Evolutionary conservation across 2,888 invertebrate genomes (phyloP).

Genomic region (Drosophila rellima): DNA sequence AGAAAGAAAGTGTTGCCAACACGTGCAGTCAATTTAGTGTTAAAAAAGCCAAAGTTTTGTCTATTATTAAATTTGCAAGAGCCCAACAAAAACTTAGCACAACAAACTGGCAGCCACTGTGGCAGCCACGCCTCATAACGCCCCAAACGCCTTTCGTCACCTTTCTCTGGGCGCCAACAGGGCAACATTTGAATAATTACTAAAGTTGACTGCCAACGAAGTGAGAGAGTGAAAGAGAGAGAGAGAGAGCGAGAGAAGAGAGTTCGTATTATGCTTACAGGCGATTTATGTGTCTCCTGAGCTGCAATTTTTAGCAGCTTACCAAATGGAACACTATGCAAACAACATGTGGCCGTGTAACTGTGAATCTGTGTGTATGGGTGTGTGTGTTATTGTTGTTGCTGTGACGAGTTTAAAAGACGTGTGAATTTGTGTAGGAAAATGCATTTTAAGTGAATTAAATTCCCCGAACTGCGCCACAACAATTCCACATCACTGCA

Average conservation of each 20-base stretch:
- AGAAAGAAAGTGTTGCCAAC: slow-evolving; percentile 11
- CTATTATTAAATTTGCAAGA: slow-evolving; percentile 71
- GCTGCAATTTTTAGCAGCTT: slow-evolving; percentile 50
- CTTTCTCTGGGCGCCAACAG: slow-evolving; percentile 27
- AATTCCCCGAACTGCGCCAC: slow-evolving; percentile 48
- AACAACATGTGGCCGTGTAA: slow-evolving; percentile 1
- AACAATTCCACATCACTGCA: slow-evolving; percentile 6
- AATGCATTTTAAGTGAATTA: slow-evolving; percentile 70
- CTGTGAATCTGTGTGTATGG: slow-evolving; percentile 12
- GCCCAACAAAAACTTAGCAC: slow-evolving; percentile 34
- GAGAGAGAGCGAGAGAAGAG: not conserved
- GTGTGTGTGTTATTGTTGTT: slow-evolving; percentile 7
- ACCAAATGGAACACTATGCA: slow-evolving; percentile 34
- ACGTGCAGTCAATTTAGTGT: slow-evolving; percentile 61
- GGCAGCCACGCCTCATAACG: slow-evolving; percentile 38
- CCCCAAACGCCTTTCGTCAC: slow-evolving; percentile 53
- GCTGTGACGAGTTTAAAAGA: slow-evolving; percentile 27
- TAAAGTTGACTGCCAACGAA: slow-evolving; percentile 57
- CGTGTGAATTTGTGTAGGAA: slow-evolving; percentile 62
- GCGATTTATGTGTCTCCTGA: slow-evolving; percentile 70
- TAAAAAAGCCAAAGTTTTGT: slow-evolving; percentile 59
- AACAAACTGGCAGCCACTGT: slow-evolving; percentile 59
- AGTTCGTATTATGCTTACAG: slow-evolving; percentile 28
- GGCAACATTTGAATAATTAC: slow-evolving; percentile 74
- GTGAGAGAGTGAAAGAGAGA: not conserved